Evolutionary conservation across 37 sponge, comb jelly and placozoan genomes (phyloP).

Genomic region (Mnemiopsis leidyi): DNA sequence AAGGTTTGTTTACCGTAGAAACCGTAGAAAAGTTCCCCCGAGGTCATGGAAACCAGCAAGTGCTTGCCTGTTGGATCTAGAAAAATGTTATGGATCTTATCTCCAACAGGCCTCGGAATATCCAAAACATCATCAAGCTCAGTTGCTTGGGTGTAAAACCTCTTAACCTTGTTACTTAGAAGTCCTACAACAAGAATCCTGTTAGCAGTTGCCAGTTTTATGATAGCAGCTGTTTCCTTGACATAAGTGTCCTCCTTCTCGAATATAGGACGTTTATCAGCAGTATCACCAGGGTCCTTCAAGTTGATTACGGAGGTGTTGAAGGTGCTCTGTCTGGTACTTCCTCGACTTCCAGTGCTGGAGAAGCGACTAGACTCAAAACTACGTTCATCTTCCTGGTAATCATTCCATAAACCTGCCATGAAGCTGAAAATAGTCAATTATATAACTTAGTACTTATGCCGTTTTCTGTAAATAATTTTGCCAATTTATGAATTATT

Average conservation of each 20-base stretch:
- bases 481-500: too few species aligned
- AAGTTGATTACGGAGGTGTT: constrained; percentile 3
- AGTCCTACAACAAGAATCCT: constrained; percentile 30
- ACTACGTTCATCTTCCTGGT: constrained; percentile 11
- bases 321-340: not conserved
- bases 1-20: constrained; percentile 66
- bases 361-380: constrained; percentile 3
- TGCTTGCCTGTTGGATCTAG: constrained; percentile 90
- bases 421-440: not conserved
- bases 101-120: constrained; percentile 70
- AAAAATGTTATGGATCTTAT: constrained; percentile 80
- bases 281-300: constrained; percentile 12
- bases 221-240: not conserved
- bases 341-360: not conserved
- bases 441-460: not conserved
- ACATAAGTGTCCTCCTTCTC: constrained; percentile 7
- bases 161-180: not conserved
- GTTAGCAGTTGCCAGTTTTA: constrained; percentile 28
- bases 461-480: too few species aligned
- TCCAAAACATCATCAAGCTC: constrained; percentile 55
- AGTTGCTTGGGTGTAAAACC: not conserved
- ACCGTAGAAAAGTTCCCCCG: constrained; percentile 78
- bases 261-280: not conserved
- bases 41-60: constrained; percentile 75
- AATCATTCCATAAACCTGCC: constrained; percentile 51